Evolutionary conservation across 2,113 vertebrate genomes (phyloP).

Genomic region (Syrmaticus mikado): DNA sequence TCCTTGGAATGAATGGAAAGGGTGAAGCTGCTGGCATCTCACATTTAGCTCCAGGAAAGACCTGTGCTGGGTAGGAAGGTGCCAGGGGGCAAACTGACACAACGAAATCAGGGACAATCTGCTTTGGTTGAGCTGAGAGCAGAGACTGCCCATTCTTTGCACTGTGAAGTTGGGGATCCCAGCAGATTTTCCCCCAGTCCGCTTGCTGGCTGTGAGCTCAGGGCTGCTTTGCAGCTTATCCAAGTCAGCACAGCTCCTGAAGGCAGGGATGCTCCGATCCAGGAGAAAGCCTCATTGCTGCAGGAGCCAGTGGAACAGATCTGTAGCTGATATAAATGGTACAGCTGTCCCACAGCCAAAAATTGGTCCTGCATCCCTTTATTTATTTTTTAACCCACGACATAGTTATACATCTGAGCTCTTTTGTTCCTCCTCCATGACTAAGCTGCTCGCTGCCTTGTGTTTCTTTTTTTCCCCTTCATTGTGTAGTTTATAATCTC

Average conservation of each 20-base stretch:
- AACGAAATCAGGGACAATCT: neutral
- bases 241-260: neutral
- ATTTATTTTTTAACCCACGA: neutral
- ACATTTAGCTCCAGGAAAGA: neutral
- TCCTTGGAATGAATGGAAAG: neutral
- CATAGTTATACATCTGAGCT: slow-evolving; percentile 21
- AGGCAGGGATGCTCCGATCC: neutral
- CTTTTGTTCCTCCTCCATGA: slow-evolving; percentile 59
- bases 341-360: slow-evolving; percentile 11
- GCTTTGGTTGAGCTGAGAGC: neutral
- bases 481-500: slow-evolving; percentile 55
- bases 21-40: neutral
- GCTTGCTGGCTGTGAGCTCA: neutral
- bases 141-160: neutral
- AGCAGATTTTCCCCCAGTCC: neutral
- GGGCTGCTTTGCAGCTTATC: neutral
- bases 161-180: neutral
- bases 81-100: neutral
- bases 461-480: neutral
- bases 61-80: neutral
- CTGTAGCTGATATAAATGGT: neutral
- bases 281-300: neutral
- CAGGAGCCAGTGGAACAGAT: slow-evolving; percentile 16
- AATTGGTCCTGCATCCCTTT: neutral
- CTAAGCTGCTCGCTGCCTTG: neutral